phyloP scores from a whole-genome alignment of 2,888 invertebrate species.

The Azorinus chamasolen region DNA sequence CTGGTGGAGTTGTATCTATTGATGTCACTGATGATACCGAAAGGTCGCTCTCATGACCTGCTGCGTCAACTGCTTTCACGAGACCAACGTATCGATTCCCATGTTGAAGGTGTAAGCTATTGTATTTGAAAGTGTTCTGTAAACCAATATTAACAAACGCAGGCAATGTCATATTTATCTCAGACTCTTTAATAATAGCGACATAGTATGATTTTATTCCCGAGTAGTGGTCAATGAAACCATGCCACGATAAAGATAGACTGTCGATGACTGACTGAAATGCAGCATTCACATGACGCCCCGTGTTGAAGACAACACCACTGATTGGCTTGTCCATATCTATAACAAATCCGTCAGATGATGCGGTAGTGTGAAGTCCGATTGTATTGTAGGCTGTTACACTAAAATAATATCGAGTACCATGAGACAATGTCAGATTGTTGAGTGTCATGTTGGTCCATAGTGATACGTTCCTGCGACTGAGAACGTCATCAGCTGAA shows the following conservation, averaged over 20 bases:
- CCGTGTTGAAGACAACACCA: constrained; percentile 67
- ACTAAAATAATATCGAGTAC: constrained; percentile 16
- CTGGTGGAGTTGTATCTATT: constrained; percentile 24
- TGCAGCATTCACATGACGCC: constrained; percentile 33
- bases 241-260: constrained; percentile 46
- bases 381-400: constrained; percentile 35
- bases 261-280: constrained; percentile 42
- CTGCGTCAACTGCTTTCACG: constrained; percentile 39
- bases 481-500: too few relatives aligned
- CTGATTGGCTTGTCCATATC: constrained; percentile 52
- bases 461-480: too few relatives aligned
- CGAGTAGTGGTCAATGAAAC: constrained; percentile 55
- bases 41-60: constrained; percentile 19
- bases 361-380: constrained; percentile 26
- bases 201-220: constrained; percentile 32
- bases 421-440: too few relatives aligned
- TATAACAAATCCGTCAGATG: constrained; percentile 38
- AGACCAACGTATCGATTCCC: constrained; percentile 24
- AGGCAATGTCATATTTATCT: not conserved
- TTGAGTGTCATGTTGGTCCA: too few relatives aligned
- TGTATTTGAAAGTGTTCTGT: constrained; percentile 10
- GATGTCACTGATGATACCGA: not conserved
- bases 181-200: constrained; percentile 7
- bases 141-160: constrained; percentile 21
- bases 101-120: constrained; percentile 9